A percentile compares a stretch with the other conserved stretches of the same genome.
These are phyloP conservation scores for Hoplostethus atlanticus DNA, from an alignment of 2,797 vertebrate genomes.

Conservation along the genomic window DNA sequence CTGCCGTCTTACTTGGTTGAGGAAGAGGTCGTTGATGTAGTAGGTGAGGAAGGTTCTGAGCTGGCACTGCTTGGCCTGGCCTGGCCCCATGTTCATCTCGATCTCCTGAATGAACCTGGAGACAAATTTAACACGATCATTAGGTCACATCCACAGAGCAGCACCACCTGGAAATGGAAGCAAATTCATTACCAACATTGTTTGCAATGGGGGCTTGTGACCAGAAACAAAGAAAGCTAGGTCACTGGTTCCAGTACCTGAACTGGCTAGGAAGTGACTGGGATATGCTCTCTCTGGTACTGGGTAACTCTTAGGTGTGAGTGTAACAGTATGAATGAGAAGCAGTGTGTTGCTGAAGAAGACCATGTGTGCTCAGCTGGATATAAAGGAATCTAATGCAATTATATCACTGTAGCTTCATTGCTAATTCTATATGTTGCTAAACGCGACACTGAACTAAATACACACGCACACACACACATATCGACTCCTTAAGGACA, in stretches of 20 bases:
- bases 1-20: conserved; percentile 84
- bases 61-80: conserved; percentile 94
- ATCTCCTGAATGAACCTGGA: conserved; percentile 97
- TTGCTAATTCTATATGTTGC: background rate
- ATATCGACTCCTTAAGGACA: conserved; percentile 14
- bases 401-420: too few species aligned
- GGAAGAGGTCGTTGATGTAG: conserved; percentile 98
- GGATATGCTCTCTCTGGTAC: conserved; percentile 21
- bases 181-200: background rate
- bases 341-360: too few species aligned
- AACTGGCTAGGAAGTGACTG: conserved; percentile 27
- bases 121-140: conserved; percentile 30
- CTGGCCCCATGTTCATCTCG: conserved; percentile 91
- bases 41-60: conserved; percentile 95
- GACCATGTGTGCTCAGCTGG: too few species aligned
- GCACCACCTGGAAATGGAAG: conserved; percentile 7
- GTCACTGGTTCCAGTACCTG: conserved; percentile 1
- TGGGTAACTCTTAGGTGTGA: background rate
- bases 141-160: background rate
- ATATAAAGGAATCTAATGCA: too few species aligned
- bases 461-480: background rate
- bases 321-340: too few species aligned
- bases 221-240: conserved; percentile 21
- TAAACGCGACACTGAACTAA: background rate
- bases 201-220: conserved; percentile 17